A percentile compares a stretch with the other conserved stretches of the same genome.
These are phyloP conservation scores for Lipophrys pholis DNA, from an alignment of 2,113 vertebrate species.

Conservation along the genomic window DNA sequence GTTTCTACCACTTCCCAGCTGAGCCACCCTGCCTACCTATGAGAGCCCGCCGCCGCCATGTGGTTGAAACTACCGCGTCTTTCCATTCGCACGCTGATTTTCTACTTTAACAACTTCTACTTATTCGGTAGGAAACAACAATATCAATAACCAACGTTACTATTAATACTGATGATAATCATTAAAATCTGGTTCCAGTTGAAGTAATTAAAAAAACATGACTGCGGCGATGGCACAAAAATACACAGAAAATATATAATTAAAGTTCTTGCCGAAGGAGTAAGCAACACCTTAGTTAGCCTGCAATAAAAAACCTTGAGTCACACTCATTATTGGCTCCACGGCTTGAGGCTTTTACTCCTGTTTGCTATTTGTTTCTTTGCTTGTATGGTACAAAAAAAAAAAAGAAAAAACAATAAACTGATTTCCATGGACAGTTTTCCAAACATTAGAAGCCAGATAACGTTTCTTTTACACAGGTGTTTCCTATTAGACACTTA, in stretches of 20 bases:
- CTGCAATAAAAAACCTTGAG: conserved; percentile 51
- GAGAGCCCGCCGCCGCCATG: conserved; percentile 69
- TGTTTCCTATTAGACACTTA: too few relatives aligned
- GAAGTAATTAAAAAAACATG: conserved; percentile 8
- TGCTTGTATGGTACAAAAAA: conserved; percentile 21
- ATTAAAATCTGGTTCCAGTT: not conserved
- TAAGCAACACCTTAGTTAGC: conserved; percentile 52
- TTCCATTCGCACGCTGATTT: conserved; percentile 54
- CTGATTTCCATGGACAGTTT: conserved; percentile 2
- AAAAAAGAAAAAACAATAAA: not conserved
- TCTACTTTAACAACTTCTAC: conserved; percentile 16
- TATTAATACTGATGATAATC: not conserved
- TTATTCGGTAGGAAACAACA: conserved; percentile 11
- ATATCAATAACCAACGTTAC: conserved; percentile 1
- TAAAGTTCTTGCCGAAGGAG: conserved; percentile 36
- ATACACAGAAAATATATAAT: conserved; percentile 33
- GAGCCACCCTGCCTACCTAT: conserved; percentile 64
- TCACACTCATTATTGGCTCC: conserved; percentile 44
- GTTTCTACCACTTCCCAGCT: conserved; percentile 63
- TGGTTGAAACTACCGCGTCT: conserved; percentile 50
- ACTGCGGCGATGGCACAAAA: conserved; percentile 19
- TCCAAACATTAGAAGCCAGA: too few relatives aligned
- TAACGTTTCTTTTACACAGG: too few relatives aligned
- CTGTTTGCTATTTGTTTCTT: conserved; percentile 31
- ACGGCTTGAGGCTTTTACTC: conserved; percentile 17